Evolutionary conservation across 2,113 vertebrate species (phyloP), one percentile per base, ranked within the genome.

Genomic region (Cervus canadensis): DNA sequence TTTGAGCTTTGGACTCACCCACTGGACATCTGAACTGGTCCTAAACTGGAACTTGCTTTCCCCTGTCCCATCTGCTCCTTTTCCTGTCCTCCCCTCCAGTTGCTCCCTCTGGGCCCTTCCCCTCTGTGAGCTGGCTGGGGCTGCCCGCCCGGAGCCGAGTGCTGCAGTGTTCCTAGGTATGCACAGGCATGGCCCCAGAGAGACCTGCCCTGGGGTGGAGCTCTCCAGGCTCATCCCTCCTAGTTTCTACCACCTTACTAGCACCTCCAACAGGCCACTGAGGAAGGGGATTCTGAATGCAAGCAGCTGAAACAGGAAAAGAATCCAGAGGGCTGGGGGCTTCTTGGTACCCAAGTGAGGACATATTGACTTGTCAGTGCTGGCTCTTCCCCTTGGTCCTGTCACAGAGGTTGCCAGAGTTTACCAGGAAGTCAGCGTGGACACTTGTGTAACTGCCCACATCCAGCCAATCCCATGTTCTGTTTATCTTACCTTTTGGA

Each of bases 351-450:
- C 98, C 99, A 87, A 99, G 98, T 97, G 99, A 98, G 97, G 99
- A 99, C 94, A 99, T 95, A 4, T 97, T 98, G 97, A 98, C 98
- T 88, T 98, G 98, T 96, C 99, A 98, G 89, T 76, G 97, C 81
- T 98, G 98, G 95, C 92, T 98, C 87, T 98, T 92, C 82, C 97
- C 33, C 97, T 98, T 97, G 98, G 99, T 97, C 92, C 98, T 98
- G 98, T 90, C 97, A 98, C 98, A 98, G 97, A 98, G 93, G 97
- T 93, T 3, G 92, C 98, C 95, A 45, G 98, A 98, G 91, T 87
- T 98, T 76, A 98, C 98, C 98, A 99, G 99, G 97, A 23, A 95
- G 98, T 98, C 98, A 99, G 99, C 99, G 99, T 99, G 99, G 99
- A 92, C 98, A 98, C 92, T 99, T 87, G 98, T 96, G 8, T 97